Evolutionary conservation across 1,140 invertebrate genomes (phyloP).

Genomic region (Lineus longissimus): DNA sequence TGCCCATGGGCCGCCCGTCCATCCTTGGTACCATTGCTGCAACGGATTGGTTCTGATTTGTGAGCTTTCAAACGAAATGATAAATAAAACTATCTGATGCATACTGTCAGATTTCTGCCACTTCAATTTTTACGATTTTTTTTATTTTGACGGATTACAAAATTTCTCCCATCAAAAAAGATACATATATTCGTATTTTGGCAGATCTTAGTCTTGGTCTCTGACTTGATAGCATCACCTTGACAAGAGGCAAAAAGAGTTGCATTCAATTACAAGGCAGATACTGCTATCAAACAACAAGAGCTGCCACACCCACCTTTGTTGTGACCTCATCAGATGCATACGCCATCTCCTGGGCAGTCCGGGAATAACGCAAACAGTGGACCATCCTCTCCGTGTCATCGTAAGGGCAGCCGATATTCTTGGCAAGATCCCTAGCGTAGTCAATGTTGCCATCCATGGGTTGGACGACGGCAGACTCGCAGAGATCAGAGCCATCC

Average conservation of each 20-base stretch:
- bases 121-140: no score
- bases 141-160: no score
- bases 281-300: no score
- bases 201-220: no score
- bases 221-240: no score
- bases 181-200: no score
- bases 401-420: background rate
- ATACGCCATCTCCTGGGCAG: background rate
- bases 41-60: background rate
- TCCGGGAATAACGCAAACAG: background rate
- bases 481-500: background rate
- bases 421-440: background rate
- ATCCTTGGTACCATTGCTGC: background rate
- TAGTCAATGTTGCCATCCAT: background rate
- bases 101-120: no score
- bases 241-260: no score
- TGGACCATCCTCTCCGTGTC: background rate
- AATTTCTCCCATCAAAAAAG: no score
- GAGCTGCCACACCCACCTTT: background rate
- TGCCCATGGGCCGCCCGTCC: background rate
- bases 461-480: background rate
- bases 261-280: no score
- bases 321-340: background rate
- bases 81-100: no score
- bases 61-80: no score